Percentiles rank a stretch among this genome's conserved stretches.
phyloP scores from a whole-genome alignment of 2,888 invertebrate genomes.

The Argyresthia albistria region DNA sequence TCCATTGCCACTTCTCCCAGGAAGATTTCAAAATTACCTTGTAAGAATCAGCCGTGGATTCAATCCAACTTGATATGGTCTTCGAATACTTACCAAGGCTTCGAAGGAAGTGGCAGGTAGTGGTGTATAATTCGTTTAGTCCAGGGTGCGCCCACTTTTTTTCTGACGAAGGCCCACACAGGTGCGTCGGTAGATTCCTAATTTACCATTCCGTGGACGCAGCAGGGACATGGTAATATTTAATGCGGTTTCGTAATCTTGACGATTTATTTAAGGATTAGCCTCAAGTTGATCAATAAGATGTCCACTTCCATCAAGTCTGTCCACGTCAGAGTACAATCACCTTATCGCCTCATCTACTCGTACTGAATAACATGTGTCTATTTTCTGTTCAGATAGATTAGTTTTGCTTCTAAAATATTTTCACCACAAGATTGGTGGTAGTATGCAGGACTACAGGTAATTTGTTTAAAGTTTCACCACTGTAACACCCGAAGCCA shows the following conservation, averaged over 20 bases:
- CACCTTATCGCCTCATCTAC: no score
- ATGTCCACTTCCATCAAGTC: background rate
- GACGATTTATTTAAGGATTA: constrained; percentile 22
- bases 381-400: no score
- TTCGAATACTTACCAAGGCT: background rate
- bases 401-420: no score
- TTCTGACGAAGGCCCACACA: constrained; percentile 58
- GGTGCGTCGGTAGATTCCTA: constrained; percentile 52
- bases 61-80: no score
- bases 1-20: background rate
- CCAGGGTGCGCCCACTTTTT: constrained; percentile 63
- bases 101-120: constrained; percentile 57
- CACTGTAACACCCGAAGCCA: no score
- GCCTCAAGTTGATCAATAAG: background rate
- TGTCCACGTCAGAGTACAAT: background rate
- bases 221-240: constrained; percentile 33
- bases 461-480: no score
- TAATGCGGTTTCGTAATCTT: constrained; percentile 32
- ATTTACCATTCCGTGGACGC: constrained; percentile 63
- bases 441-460: no score
- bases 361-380: no score
- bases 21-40: background rate
- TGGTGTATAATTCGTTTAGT: constrained; percentile 69
- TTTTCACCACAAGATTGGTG: no score
- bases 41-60: no score